Evolutionary conservation across 2,113 vertebrate genomes (phyloP).

Genomic region (Argyrosomus japonicus): DNA sequence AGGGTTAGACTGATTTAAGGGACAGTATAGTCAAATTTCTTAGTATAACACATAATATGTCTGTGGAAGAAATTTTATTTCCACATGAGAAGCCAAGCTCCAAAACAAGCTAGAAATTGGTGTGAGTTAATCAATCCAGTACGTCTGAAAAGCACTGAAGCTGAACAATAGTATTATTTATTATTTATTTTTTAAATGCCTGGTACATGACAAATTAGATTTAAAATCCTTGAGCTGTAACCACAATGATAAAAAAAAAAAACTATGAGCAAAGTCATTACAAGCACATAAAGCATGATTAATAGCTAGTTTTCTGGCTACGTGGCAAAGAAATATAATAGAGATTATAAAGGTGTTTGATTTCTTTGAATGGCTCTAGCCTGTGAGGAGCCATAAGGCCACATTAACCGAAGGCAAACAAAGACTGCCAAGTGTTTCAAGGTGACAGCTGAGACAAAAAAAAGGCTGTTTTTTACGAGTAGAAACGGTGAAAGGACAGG

Average conservation of each 20-base stretch:
- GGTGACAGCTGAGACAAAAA: conserved; percentile 37
- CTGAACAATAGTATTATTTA: not conserved
- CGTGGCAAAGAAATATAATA: not conserved
- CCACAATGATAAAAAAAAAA: not conserved
- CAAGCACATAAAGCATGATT: conserved; percentile 26
- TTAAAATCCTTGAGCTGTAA: not conserved
- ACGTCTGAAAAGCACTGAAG: conserved; percentile 16
- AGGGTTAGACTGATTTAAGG: not conserved
- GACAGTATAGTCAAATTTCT: not conserved
- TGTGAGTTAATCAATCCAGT: conserved; percentile 19
- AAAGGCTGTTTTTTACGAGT: not conserved
- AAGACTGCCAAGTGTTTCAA: conserved; percentile 11
- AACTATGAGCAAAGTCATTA: not conserved
- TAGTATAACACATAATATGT: not conserved
- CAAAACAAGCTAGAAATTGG: not conserved
- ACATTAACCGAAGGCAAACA: conserved; percentile 20
- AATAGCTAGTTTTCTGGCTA: not conserved
- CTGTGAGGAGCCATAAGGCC: not conserved
- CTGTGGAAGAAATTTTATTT: conserved; percentile 6
- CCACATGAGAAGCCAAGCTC: not conserved
- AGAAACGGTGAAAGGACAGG: conserved; percentile 30
- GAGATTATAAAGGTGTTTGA: conserved; percentile 19
- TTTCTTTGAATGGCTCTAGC: conserved; percentile 9
- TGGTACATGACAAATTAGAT: conserved; percentile 10
- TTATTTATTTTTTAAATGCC: conserved; percentile 29